phyloP scores from a whole-genome alignment of 2,797 vertebrate genomes.

The Cyclura pinguis region DNA sequence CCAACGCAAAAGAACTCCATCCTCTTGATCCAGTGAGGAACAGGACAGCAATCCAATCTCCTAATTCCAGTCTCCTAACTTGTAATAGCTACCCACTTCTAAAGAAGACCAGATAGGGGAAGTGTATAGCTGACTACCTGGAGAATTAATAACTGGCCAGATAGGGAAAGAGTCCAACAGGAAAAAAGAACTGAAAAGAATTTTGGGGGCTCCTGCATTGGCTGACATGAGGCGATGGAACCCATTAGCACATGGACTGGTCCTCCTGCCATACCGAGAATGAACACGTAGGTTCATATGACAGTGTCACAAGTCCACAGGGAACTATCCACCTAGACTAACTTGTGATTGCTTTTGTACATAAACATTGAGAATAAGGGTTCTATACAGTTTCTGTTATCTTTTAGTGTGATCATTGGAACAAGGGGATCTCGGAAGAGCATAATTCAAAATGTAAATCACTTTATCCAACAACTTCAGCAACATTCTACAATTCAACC shows the following conservation, averaged over 20 bases:
- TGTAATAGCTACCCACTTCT: no score
- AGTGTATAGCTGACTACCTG: no score
- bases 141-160: no score
- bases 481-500: not conserved
- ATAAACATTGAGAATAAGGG: not conserved
- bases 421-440: not conserved
- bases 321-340: not conserved
- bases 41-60: not conserved
- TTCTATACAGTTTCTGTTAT: not conserved
- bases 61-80: no score
- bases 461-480: not conserved
- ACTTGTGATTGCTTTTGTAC: not conserved
- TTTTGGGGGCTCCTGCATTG: no score
- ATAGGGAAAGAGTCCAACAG: no score
- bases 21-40: not conserved
- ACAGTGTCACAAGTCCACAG: not conserved
- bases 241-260: no score
- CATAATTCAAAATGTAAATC: not conserved
- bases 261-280: no score
- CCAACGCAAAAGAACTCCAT: not conserved
- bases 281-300: not conserved
- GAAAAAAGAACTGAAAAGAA: no score
- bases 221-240: no score
- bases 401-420: not conserved
- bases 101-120: no score